Conservation (phyloP, 2,888 invertebrate species). For the Eucriotettix oculatus region DNA sequence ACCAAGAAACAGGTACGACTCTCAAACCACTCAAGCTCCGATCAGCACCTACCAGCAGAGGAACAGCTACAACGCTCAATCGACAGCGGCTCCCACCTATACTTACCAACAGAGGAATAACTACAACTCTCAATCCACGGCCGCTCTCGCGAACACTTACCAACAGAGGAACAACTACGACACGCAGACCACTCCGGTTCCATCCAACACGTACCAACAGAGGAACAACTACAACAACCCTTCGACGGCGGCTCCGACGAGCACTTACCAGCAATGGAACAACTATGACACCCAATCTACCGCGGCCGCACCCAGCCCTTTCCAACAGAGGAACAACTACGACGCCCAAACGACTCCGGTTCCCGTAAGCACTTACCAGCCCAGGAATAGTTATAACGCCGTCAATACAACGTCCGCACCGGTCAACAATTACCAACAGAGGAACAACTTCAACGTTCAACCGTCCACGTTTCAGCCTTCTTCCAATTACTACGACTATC, state of each 20-base stretch:
- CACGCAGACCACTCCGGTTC: too few species aligned
- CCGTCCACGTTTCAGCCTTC: neutral
- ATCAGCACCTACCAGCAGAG: conserved; percentile 1
- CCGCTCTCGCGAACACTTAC: neutral
- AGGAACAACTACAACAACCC: conserved; percentile 4
- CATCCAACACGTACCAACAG: neutral
- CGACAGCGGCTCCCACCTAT: neutral
- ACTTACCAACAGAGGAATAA: neutral
- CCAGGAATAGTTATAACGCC: neutral
- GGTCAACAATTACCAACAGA: neutral
- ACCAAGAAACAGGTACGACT: neutral
- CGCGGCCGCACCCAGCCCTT: neutral
- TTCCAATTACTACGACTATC: conserved; percentile 8
- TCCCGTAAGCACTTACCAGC: conserved; percentile 1
- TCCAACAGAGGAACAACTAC: neutral
- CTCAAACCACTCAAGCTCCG: neutral
- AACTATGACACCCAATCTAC: neutral
- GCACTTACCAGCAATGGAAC: neutral
- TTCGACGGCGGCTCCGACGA: conserved; percentile 3
- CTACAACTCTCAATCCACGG: neutral
- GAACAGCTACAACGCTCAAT: neutral
- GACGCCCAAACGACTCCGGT: neutral
- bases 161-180: neutral
- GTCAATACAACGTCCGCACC: neutral
- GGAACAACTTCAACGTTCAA: neutral